Percentiles rank a stretch among this genome's conserved stretches.
phyloP scores from a whole-genome alignment of 2,113 vertebrate genomes.

The Lates calcarifer region DNA sequence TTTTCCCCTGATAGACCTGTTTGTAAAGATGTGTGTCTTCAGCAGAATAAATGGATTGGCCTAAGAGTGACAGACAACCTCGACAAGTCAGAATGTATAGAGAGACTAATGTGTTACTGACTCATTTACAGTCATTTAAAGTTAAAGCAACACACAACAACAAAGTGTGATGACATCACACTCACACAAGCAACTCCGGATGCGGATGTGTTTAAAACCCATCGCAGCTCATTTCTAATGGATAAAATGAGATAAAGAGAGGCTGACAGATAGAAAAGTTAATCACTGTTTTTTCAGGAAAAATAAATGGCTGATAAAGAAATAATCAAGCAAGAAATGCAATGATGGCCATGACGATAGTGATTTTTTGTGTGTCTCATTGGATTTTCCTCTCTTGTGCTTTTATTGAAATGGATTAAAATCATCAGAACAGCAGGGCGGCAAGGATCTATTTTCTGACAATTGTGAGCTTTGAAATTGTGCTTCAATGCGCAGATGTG shows the following conservation, averaged over 20 bases:
- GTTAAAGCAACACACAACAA: constrained; percentile 25
- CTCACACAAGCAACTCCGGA: not conserved
- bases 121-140: constrained; percentile 22
- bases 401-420: constrained; percentile 76
- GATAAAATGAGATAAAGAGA: constrained; percentile 21
- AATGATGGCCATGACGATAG: constrained; percentile 55
- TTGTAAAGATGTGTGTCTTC: not conserved
- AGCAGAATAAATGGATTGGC: not conserved
- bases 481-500: constrained; percentile 62
- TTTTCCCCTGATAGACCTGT: no score
- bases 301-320: constrained; percentile 61
- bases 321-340: constrained; percentile 59
- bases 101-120: not conserved
- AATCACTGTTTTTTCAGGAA: constrained; percentile 53
- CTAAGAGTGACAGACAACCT: not conserved
- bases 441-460: constrained; percentile 75
- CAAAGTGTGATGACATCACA: constrained; percentile 23
- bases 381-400: constrained; percentile 65
- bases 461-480: constrained; percentile 73
- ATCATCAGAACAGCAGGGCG: constrained; percentile 62
- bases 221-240: constrained; percentile 22
- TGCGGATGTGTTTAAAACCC: constrained; percentile 3
- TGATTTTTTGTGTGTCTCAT: constrained; percentile 54
- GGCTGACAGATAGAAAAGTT: constrained; percentile 39
- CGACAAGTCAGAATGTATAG: not conserved